These are phyloP conservation scores for Takifugu bimaculatus DNA, from an alignment of 2,113 vertebrate genomes.

Conservation along the genomic window DNA sequence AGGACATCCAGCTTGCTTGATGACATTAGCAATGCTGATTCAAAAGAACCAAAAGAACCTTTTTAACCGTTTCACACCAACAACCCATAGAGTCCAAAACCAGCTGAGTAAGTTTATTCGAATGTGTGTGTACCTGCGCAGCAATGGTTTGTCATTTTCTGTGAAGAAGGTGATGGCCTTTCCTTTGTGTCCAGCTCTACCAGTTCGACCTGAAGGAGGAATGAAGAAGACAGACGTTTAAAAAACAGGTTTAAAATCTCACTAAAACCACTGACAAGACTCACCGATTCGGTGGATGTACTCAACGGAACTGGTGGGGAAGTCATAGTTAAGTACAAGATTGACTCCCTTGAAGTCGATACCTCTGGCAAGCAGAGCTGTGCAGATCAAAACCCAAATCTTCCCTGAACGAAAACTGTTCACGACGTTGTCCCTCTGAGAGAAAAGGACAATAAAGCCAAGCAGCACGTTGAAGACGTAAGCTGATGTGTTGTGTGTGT, in stretches of 20 bases:
- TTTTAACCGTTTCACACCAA: too few relatives aligned
- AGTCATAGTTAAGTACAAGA: slow-evolving; percentile 93
- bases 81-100: not conserved
- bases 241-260: not conserved
- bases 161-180: slow-evolving; percentile 96
- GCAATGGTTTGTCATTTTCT: slow-evolving; percentile 91
- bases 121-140: slow-evolving; percentile 80
- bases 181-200: slow-evolving; percentile 89
- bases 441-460: not conserved
- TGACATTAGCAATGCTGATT: slow-evolving; percentile 86
- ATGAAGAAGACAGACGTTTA: not conserved
- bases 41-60: not conserved
- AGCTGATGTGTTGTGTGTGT: not conserved
- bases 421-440: slow-evolving; percentile 88
- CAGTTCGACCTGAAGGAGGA: slow-evolving; percentile 83
- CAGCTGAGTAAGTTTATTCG: not conserved
- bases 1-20: slow-evolving; percentile 91
- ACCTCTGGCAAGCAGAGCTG: slow-evolving; percentile 89
- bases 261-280: slow-evolving; percentile 27
- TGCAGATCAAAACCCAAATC: slow-evolving; percentile 98
- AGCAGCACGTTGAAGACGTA: not conserved
- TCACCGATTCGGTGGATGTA: slow-evolving; percentile 96
- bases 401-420: slow-evolving; percentile 91
- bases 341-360: slow-evolving; percentile 98
- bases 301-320: slow-evolving; percentile 90